Conservation (phyloP, 2,797 vertebrate genomes). For the Trematomus bernacchii region DNA sequence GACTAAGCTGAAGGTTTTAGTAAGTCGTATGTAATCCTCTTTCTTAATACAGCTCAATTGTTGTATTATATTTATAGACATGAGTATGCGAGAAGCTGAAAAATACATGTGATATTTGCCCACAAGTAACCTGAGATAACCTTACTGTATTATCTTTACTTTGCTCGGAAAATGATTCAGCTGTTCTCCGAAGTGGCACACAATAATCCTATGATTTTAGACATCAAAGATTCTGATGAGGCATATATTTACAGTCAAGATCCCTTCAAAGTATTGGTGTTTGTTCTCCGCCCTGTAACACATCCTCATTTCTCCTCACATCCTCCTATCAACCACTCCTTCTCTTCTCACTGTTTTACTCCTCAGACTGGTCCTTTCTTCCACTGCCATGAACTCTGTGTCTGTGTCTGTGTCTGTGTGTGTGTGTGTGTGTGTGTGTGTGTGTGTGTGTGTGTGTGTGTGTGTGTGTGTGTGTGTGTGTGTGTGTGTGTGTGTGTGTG, state of each 20-base stretch:
- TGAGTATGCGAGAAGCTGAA: neutral
- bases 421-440: constrained; percentile 15
- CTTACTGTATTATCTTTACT: neutral
- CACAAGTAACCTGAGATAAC: neutral
- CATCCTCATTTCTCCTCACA: constrained; percentile 46
- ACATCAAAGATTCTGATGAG: constrained; percentile 27
- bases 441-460: constrained; percentile 3
- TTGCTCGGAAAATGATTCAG: constrained; percentile 12
- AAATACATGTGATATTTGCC: neutral
- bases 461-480: neutral
- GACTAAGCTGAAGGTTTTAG: neutral
- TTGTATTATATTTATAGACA: constrained; percentile 9
- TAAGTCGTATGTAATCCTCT: neutral
- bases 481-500: neutral
- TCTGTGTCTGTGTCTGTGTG: constrained; percentile 14
- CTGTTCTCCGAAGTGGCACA: neutral
- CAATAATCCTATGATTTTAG: constrained; percentile 16
- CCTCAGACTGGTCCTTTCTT: constrained; percentile 42
- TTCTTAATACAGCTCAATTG: neutral
- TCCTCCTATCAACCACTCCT: constrained; percentile 42
- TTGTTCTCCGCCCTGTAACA: constrained; percentile 35
- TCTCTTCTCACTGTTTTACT: constrained; percentile 20
- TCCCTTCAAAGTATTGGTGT: constrained; percentile 34
- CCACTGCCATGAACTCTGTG: constrained; percentile 35
- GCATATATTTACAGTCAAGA: constrained; percentile 27